phyloP scores from a whole-genome alignment of 2,113 vertebrate genomes.

The Crotalus viridis region DNA sequence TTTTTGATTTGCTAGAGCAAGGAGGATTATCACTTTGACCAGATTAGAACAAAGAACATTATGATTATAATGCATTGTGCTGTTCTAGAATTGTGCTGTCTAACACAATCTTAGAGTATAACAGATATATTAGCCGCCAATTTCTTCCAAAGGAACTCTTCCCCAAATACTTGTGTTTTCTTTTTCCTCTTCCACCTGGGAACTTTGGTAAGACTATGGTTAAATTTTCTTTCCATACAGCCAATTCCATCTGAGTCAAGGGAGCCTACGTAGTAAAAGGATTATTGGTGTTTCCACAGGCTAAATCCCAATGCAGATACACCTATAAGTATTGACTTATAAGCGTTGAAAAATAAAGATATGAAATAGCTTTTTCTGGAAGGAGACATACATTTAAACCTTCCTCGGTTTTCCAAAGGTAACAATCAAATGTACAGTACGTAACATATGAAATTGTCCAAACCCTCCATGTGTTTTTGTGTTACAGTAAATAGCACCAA shows the following conservation, averaged over 20 bases:
- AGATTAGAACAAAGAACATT: background rate
- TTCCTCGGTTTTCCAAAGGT: background rate
- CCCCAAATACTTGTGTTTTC: background rate
- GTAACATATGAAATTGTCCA: background rate
- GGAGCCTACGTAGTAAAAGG: background rate
- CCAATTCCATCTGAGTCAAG: background rate
- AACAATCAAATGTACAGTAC: background rate
- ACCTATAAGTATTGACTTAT: background rate
- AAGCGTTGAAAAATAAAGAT: background rate
- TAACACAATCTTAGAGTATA: background rate
- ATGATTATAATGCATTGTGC: background rate
- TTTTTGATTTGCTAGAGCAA: background rate
- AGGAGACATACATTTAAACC: background rate
- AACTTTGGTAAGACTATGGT: background rate
- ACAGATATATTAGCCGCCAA: background rate
- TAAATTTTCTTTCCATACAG: background rate
- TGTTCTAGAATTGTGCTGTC: background rate
- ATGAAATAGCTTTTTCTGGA: background rate
- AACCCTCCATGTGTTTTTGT: background rate
- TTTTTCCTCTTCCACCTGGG: background rate
- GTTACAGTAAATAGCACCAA: background rate
- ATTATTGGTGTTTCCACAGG: background rate
- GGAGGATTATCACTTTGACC: background rate
- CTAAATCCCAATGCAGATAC: background rate
- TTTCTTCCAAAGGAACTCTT: background rate